Evolutionary conservation across 2,797 vertebrate genomes (phyloP), one percentile per base, ranked within the genome.

Genomic region (Tiaroga cobitis): DNA sequence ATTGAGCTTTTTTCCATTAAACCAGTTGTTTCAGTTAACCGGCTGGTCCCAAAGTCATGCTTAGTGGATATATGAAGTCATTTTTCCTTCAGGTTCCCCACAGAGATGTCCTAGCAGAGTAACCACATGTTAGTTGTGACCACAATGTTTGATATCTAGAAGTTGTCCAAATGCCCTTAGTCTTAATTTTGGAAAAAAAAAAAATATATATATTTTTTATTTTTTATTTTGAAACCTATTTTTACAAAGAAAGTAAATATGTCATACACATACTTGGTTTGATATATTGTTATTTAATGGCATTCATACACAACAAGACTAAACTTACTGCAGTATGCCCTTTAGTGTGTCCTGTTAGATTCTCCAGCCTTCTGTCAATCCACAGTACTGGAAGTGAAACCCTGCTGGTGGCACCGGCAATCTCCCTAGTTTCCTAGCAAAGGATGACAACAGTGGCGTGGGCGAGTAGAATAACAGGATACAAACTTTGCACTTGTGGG

Each of bases 391-490:
- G 84, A 86, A 88, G 82, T 82, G 72, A 65, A 81, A 89, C 85
- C 59, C 84, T 85, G 75, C 73, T 86, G 56, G 70, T 82, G 85
- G 84, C n/a, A 78, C 91, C 46, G 9, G 89, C 85, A 92, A 91
- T 93, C 93, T 94, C 94, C 94, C 94, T 93, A 92, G 94, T 92
- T 95, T 95, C 94, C 94, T 94, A 94, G 92, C 89, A 89, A 79
- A 90, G 89, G 91, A 93, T 93, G 94, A 95, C 93, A 93, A 93
- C 90, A 89, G 67, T 89, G 2, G 92, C 90, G 94, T 93, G 94
- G 93, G 93, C 92, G 93, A 93, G 91, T 91, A 91, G 92, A 94
- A 95, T 93, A 95, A 95, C 95, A 95, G 94, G 95, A 96, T 94
- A 92, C 93, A 90, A 91, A 93, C 91, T 88, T 80, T 85, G 81